Conservation (phyloP, 2,888 invertebrate genomes). For the Eilema griseolum region DNA sequence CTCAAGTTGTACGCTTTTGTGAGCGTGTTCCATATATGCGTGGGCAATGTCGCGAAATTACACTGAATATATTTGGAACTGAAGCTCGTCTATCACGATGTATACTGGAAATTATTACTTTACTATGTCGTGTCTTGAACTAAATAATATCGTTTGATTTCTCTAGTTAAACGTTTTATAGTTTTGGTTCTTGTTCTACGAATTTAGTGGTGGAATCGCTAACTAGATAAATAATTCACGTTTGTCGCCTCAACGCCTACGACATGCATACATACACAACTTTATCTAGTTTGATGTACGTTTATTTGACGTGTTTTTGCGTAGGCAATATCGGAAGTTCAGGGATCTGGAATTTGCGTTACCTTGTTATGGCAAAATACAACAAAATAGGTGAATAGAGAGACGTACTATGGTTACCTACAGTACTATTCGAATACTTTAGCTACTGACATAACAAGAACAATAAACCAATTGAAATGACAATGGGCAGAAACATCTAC, state of each 20-base stretch:
- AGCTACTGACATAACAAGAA: too few relatives aligned
- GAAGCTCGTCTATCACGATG: slow-evolving; percentile 15
- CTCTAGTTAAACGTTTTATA: not conserved
- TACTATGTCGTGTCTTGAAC: slow-evolving; percentile 11
- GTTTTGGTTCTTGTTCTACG: not conserved
- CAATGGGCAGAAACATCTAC: too few relatives aligned
- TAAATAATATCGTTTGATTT: slow-evolving; percentile 16
- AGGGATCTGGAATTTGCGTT: not conserved
- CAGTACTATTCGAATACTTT: too few relatives aligned
- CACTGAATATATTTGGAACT: slow-evolving; percentile 51
- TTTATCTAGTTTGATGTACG: not conserved
- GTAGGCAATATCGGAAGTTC: not conserved
- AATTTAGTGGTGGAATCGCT: not conserved
- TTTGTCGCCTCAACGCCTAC: slow-evolving; percentile 1
- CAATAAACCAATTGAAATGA: too few relatives aligned
- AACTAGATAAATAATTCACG: not conserved
- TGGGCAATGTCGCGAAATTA: slow-evolving; percentile 57
- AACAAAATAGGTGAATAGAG: too few relatives aligned
- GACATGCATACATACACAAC: not conserved
- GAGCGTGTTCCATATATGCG: slow-evolving; percentile 49
- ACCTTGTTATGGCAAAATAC: not conserved
- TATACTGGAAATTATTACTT: slow-evolving; percentile 9
- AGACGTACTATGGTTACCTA: too few relatives aligned
- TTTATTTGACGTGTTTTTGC: not conserved
- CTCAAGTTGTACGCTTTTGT: slow-evolving; percentile 64